A percentile compares a stretch with the other conserved stretches of the same genome.
phyloP scores from a whole-genome alignment of 2,797 vertebrate genomes.

The Pristis pectinata region DNA sequence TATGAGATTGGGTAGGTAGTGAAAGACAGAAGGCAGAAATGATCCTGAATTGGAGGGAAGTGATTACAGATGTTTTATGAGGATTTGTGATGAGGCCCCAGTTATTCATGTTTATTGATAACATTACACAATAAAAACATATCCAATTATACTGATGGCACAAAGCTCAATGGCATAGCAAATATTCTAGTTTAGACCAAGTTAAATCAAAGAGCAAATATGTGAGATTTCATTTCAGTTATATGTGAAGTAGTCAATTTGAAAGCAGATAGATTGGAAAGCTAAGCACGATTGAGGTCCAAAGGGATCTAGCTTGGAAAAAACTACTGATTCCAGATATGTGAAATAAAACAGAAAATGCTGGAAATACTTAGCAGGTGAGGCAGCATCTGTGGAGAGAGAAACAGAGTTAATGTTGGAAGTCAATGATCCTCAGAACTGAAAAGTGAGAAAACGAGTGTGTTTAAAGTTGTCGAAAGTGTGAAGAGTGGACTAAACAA shows the following conservation, averaged over 20 bases:
- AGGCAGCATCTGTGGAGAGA: too few relatives aligned
- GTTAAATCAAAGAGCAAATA: neutral
- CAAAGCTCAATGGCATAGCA: neutral
- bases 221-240: neutral
- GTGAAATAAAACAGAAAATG: too few relatives aligned
- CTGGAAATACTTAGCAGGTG: too few relatives aligned
- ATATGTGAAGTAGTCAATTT: neutral
- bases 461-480: too few relatives aligned
- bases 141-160: neutral
- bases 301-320: neutral
- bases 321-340: too few relatives aligned
- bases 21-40: neutral
- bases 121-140: neutral
- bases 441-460: too few relatives aligned
- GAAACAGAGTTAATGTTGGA: too few relatives aligned
- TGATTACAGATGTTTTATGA: neutral
- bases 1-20: neutral
- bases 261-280: neutral
- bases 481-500: too few relatives aligned
- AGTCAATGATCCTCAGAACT: too few relatives aligned
- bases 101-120: neutral
- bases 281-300: neutral
- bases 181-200: neutral
- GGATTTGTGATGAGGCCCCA: neutral
- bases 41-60: neutral